Conservation (phyloP, 2,113 vertebrate genomes). For the Ramphastos sulfuratus region DNA sequence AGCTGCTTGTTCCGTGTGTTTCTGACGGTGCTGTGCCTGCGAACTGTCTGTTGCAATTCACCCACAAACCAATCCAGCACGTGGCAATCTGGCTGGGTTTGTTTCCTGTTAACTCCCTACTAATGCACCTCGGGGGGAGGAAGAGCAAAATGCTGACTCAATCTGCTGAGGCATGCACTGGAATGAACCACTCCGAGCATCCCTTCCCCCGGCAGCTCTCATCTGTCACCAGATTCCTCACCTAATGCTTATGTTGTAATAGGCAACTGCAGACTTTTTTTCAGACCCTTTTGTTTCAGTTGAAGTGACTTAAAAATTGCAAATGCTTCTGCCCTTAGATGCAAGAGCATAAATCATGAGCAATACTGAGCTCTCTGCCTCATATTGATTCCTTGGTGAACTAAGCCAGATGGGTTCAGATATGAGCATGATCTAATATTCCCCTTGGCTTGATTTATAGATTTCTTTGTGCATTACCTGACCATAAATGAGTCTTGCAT, state of each 20-base stretch:
- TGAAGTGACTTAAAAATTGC: conserved; percentile 61
- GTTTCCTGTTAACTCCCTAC: background rate
- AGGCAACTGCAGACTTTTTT: background rate
- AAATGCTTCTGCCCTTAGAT: conserved; percentile 54
- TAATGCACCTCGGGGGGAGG: background rate
- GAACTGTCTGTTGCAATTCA: background rate
- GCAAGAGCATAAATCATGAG: conserved; percentile 71
- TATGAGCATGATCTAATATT: conserved; percentile 79
- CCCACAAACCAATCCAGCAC: background rate
- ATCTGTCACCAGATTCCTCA: background rate
- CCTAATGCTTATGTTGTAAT: background rate
- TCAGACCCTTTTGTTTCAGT: conserved; percentile 57
- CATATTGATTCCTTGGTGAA: conserved; percentile 75
- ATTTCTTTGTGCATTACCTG: conserved; percentile 80
- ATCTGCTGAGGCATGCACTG: background rate
- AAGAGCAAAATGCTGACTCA: background rate
- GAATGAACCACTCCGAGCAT: background rate
- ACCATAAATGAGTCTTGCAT: conserved; percentile 74
- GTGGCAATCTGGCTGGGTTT: background rate
- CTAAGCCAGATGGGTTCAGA: conserved; percentile 77
- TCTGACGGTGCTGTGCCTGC: background rate
- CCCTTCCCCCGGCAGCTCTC: background rate
- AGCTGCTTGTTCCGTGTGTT: background rate
- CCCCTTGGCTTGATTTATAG: conserved; percentile 79
- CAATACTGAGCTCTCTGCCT: conserved; percentile 64